Conservation (phyloP, 2,888 invertebrate species). For the Tiliacea citrago region DNA sequence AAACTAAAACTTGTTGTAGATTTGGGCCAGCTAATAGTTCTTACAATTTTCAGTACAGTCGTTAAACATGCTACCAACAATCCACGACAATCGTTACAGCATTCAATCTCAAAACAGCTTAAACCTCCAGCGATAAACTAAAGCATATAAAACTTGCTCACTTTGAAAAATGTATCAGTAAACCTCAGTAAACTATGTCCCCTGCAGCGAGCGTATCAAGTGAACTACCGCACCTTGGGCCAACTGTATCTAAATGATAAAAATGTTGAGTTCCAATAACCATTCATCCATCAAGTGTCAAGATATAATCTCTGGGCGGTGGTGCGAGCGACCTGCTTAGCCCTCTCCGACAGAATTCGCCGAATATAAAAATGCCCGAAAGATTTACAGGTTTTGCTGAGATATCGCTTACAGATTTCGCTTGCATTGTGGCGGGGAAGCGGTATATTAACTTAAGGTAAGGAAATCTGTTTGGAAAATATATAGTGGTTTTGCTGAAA, state of each 20-base stretch:
- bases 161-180: conserved; percentile 66
- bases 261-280: conserved; percentile 94
- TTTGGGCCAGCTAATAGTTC: not conserved
- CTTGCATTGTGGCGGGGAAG: conserved; percentile 79
- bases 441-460: conserved; percentile 62
- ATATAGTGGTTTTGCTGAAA: conserved; percentile 17
- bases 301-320: conserved; percentile 92
- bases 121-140: conserved; percentile 54
- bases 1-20: no score
- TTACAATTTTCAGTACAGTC: no score
- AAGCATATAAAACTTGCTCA: conserved; percentile 56
- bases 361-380: conserved; percentile 89
- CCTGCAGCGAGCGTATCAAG: conserved; percentile 68
- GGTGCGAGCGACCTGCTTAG: conserved; percentile 88
- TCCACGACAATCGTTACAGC: conserved; percentile 1
- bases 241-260: conserved; percentile 91
- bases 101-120: conserved; percentile 38
- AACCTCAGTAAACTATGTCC: conserved; percentile 78
- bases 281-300: conserved; percentile 95
- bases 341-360: conserved; percentile 82
- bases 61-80: not conserved
- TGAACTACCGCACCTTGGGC: conserved; percentile 81
- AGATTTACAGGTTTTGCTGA: conserved; percentile 89
- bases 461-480: conserved; percentile 43
- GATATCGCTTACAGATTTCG: conserved; percentile 87